Base-by-base conservation (phyloP, 2,888 invertebrate species). In the Pachycephus smyrnensis region DNA sequence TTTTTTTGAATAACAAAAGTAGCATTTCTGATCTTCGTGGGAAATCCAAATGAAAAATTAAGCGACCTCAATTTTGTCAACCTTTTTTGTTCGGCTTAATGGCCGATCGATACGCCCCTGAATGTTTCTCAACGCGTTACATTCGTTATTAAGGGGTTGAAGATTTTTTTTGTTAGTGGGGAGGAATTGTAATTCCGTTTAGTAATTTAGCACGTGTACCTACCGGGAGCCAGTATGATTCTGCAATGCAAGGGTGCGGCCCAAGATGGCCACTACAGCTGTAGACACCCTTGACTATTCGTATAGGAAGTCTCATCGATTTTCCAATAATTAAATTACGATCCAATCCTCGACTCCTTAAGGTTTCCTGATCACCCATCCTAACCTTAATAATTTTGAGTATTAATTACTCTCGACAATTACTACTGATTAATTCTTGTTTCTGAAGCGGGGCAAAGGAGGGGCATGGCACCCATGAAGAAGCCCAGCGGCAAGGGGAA, bases 401-500 rank as follows among this genome's bases (percentile, higher is more conserved):
- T 55, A 55, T 23, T 55, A 23, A 55, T 55, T 32, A 12, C 32
- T 30, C 9, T 33, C 31, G 31, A 31, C 0, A 33, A 33, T 71
- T 55, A 23, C 71, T 71, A 32, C 71, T 71, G 71, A 71, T 12
- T 33, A 79, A 79, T 75, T 35, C 35, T 78, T 73, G 76, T 78
- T 75, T 77, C 77, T 68, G 78, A 84, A 85, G 88, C 86, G 73
- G 87, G 85, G 78, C 86, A 88, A 75, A 84, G 88, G 83, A 92
- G 93, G 85, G 93, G 94, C 89, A 93, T 94, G 91, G 95, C 94
- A 90, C 96, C 94, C 80, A 94, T 95, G 91, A 96, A 96, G 94
- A 97, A 97, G 93, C 95, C 95, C 83, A 95, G 95, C 93, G 93
- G 93, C 89, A 95, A 94, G 86, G 94, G 94, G 89, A 97, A 96